Percentiles rank a stretch among this genome's conserved stretches.
These are phyloP conservation scores for Pachyramphus minor DNA, from an alignment of 2,113 vertebrate genomes.

Conservation along the genomic window DNA sequence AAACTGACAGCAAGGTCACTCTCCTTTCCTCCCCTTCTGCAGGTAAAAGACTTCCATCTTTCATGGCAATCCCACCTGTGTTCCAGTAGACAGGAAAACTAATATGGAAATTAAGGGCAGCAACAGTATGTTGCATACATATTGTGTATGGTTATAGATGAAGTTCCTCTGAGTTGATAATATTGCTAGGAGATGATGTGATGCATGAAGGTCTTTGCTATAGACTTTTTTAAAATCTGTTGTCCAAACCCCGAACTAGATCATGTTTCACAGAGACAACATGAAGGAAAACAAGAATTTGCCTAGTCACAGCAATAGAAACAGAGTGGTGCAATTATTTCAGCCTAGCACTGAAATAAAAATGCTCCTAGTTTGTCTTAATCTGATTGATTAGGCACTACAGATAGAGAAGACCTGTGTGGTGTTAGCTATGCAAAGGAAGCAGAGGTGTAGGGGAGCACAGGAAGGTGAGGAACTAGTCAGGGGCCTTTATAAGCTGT, in stretches of 20 bases:
- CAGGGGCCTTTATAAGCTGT: fast-evolving
- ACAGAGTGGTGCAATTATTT: background rate
- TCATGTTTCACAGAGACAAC: background rate
- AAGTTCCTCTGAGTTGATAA: background rate
- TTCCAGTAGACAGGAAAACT: background rate
- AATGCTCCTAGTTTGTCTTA: background rate
- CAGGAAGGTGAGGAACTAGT: background rate
- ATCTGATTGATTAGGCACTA: background rate
- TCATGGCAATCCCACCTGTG: background rate
- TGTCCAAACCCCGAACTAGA: background rate
- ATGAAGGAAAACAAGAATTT: background rate
- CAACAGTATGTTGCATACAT: too few relatives aligned
- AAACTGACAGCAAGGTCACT: background rate
- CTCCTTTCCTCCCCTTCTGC: fast-evolving
- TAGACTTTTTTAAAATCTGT: background rate
- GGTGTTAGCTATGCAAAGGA: background rate
- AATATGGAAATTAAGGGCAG: background rate
- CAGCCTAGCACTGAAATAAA: background rate
- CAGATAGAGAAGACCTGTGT: background rate
- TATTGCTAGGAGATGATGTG: background rate
- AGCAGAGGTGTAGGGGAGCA: background rate
- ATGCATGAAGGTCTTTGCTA: background rate
- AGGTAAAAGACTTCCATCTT: background rate
- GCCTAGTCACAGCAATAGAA: background rate
- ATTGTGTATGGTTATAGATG: background rate